Evolutionary conservation across 2,113 vertebrate species (phyloP), one percentile per base, ranked within the genome.

Genomic region (Calcarius ornatus): DNA sequence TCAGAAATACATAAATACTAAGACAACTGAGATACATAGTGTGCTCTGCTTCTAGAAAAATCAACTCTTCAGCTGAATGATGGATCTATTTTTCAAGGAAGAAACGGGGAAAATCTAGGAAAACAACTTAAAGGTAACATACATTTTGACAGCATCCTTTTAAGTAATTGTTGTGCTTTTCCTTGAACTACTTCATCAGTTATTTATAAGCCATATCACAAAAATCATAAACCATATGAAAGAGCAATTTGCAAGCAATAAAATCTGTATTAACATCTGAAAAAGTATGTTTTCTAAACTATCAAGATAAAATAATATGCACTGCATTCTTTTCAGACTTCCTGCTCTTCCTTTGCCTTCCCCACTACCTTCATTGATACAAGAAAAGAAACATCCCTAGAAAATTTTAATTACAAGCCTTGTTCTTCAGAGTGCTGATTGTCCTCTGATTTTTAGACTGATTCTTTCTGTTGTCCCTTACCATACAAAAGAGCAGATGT

Each of bases 171-270:
- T 84, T 87, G 15, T 73, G 59, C 37, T 92, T 95, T 95, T 86
- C 59, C 82, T 95, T 81, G 92, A 95, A 71, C 88, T 88, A 63
- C 43, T 94, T 97, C 91, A 90, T 97, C 90, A 94, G 87, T 97
- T 96, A 95, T 96, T 97, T 87, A 93, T 94, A 78, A 93, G 54
- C 50, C 37, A 50, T 37, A 94, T 97, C 81, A 95, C 76, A 93
- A 94, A 95, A 96, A 88, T 75, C 23, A 85, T 94, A 92, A 96
- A 77, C 25, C 50, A 47, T 86, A 90, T 38, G 63, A 85, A 91
- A 63, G 63, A 92, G 53, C 86, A 87, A 91, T 97, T 96, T 96
- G 81, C 59, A 91, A 95, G 73, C 63, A 95, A 80, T 12, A 8
- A 73, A 90, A 92, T 79, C 93, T 95, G 86, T 95, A 97, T 81